Conservation (phyloP, 2,797 vertebrate genomes). For the Chaenodraco wilsoni region DNA sequence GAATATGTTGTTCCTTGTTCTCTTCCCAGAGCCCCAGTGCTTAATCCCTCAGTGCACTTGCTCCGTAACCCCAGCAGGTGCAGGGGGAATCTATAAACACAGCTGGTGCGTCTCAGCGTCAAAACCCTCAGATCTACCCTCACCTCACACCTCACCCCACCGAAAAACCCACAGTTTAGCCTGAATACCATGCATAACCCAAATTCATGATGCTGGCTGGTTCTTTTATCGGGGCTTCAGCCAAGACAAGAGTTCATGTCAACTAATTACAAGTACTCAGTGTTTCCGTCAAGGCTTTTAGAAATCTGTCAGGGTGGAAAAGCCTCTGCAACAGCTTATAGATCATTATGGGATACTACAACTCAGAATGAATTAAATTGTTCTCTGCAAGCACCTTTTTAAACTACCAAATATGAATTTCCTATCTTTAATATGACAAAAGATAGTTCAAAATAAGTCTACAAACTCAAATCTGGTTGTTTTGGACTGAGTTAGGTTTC, state of each 20-base stretch:
- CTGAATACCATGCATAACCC: constrained; percentile 66
- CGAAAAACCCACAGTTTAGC: constrained; percentile 39
- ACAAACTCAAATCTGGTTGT: no score
- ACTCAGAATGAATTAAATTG: constrained; percentile 7
- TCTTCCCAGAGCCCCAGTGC: constrained; percentile 64
- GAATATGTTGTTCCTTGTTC: constrained; percentile 74
- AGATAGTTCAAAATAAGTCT: no score
- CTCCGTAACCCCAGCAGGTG: constrained; percentile 83
- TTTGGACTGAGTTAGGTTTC: no score
- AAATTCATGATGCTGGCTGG: constrained; percentile 45
- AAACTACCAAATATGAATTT: not conserved
- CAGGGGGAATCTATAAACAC: constrained; percentile 84
- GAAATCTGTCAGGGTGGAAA: constrained; percentile 40
- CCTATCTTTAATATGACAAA: no score
- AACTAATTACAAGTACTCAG: constrained; percentile 54
- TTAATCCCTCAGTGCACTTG: constrained; percentile 80
- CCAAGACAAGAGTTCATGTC: constrained; percentile 41
- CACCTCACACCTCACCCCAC: constrained; percentile 61
- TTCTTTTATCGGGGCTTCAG: constrained; percentile 46
- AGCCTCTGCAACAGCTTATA: constrained; percentile 26
- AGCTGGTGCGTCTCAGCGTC: constrained; percentile 80
- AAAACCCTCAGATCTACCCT: constrained; percentile 68
- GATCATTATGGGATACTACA: constrained; percentile 26
- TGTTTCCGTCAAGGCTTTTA: constrained; percentile 47
- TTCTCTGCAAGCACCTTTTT: not conserved